A percentile compares a stretch with the other conserved stretches of the same genome.
Conservation (phyloP, 1,140 invertebrate species). For the Pteromalus puparum region DNA sequence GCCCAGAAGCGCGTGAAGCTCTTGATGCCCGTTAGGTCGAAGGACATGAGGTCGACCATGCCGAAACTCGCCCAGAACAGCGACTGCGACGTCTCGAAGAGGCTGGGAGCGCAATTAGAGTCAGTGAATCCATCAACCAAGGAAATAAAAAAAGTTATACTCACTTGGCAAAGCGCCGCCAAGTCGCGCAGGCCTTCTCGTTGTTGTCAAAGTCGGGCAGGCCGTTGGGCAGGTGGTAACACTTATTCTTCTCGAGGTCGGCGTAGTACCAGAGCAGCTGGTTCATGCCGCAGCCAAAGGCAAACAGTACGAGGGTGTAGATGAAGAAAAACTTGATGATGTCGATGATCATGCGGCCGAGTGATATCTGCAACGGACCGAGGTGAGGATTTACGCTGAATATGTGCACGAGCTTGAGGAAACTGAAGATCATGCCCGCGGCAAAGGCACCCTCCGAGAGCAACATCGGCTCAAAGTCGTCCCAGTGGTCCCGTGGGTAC, state of each 20-base stretch:
- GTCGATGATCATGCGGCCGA: conserved; percentile 94
- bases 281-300: conserved; percentile 94
- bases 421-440: conserved; percentile 93
- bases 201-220: conserved; percentile 85
- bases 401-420: conserved; percentile 95
- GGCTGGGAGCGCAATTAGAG: conserved; percentile 75
- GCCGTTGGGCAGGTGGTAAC: conserved; percentile 84
- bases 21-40: conserved; percentile 90
- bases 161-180: conserved; percentile 91
- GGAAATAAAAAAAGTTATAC: conserved; percentile 37
- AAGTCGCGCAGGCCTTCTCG: conserved; percentile 89
- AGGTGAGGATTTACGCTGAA: conserved; percentile 97
- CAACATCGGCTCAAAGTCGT: conserved; percentile 95
- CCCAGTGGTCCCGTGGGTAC: conserved; percentile 91
- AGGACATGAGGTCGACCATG: conserved; percentile 89
- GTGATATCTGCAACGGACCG: conserved; percentile 91
- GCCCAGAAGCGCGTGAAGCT: conserved; percentile 93
- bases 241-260: conserved; percentile 90
- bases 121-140: no score
- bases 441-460: conserved; percentile 96
- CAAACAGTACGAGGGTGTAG: conserved; percentile 91
- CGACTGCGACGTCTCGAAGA: conserved; percentile 95
- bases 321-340: conserved; percentile 97
- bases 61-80: conserved; percentile 97
- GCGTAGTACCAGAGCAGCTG: conserved; percentile 97